These are phyloP conservation scores for Prunella fulvescens DNA, from an alignment of 2,113 vertebrate species.

Conservation along the genomic window DNA sequence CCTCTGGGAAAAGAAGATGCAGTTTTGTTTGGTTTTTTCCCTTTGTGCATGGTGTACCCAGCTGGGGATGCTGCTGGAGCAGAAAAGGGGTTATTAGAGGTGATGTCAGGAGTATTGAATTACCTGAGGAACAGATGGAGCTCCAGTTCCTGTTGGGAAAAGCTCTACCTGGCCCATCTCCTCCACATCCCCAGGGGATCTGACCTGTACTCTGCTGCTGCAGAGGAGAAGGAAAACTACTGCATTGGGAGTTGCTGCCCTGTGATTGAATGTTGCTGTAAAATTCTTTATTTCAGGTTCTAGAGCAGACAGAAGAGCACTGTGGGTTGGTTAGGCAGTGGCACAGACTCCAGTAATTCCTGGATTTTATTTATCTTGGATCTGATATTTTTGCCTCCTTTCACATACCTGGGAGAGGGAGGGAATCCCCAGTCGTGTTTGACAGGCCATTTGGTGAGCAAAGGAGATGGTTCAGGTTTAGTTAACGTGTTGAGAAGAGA, in stretches of 20 bases:
- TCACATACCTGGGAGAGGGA: neutral
- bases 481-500: neutral
- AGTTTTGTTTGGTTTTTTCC: neutral
- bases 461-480: neutral
- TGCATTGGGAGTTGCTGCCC: neutral
- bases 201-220: neutral
- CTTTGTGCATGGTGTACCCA: neutral
- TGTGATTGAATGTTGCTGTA: neutral
- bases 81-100: neutral
- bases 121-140: neutral
- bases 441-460: neutral
- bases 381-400: neutral
- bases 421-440: neutral
- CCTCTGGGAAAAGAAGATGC: neutral
- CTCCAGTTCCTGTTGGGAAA: neutral
- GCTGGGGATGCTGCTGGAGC: neutral
- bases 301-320: neutral
- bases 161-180: neutral
- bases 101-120: neutral
- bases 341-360: neutral
- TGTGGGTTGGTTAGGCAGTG: neutral
- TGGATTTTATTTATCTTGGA: neutral
- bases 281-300: constrained; percentile 4
- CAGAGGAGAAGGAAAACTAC: neutral
- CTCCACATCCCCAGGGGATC: neutral